phyloP scores from a whole-genome alignment of 2,888 invertebrate genomes.

The Clunio marinus region DNA sequence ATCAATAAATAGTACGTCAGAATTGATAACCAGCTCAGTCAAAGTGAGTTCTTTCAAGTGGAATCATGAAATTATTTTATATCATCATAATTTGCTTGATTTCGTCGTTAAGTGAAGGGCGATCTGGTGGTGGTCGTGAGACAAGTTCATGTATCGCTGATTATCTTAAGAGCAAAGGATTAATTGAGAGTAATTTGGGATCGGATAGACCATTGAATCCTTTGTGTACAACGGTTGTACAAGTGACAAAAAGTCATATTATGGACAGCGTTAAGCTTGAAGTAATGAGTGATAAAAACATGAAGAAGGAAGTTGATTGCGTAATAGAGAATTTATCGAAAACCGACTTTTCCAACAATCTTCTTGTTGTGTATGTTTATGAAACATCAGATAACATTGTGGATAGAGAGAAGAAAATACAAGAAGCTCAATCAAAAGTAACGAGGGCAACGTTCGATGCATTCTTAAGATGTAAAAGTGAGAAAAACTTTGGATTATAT shows the following conservation, averaged over 20 bases:
- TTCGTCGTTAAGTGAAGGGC: not conserved
- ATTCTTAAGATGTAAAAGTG: not conserved
- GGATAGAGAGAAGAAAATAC: not conserved
- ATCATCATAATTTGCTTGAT: no score
- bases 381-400: not conserved
- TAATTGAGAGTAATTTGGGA: not conserved
- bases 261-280: not conserved
- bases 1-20: not conserved
- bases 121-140: not conserved
- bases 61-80: constrained; percentile 3
- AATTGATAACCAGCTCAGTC: not conserved
- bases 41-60: not conserved
- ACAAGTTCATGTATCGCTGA: not conserved
- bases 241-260: not conserved
- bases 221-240: not conserved
- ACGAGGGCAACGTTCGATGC: not conserved
- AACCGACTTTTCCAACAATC: not conserved
- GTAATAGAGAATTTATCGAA: not conserved
- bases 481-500: not conserved
- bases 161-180: not conserved
- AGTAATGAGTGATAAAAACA: not conserved
- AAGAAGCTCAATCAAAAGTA: not conserved
- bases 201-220: not conserved
- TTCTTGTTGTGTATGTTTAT: not conserved
- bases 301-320: not conserved